Evolutionary conservation across 2,113 vertebrate genomes (phyloP), one percentile per base, ranked within the genome.

Genomic region (Sclerurus mexicanus): DNA sequence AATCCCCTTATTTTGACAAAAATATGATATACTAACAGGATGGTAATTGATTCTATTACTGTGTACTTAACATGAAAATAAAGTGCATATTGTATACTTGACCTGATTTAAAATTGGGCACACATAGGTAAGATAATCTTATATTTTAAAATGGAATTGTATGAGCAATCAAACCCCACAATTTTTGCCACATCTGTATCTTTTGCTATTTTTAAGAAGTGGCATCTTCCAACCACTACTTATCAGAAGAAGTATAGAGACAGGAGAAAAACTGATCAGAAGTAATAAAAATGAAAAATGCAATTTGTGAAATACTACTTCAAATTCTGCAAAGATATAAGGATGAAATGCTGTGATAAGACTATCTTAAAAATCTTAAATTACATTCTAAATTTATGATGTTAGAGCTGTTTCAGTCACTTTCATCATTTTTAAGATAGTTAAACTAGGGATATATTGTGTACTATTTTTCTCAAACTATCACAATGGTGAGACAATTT

Each of bases 141-240:
- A 1, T 15, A 30, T 78, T 94, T 93, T 52, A 47, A 84, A 88
- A 80, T 46, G 17, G 28, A 90, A 76, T 55, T 77, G 33, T 37
- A 80, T 28, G 47, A 92, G 44, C 25, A 74, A 49, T 77, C 30
- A 91, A 62, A 77, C 53, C 59, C 3, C 35, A 85, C 25, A 14
- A 10, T 21, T 71, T 76, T 77, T 56, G 33, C 47, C 72, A 73
- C 6, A 6, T 44, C 37, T 44, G 9, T 56, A 23, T 91, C 66
- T 88, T 94, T 40, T 44, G 46, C 37, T 74, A 3, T 90, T 94
- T 96, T 95, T 86, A 95, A 85, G 84, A 94, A 93, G 81, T 9
- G 19, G 28, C 74, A 46, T 87, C 79, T 89, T 95, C 50, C 49
- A 87, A 83, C 27, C 30, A 60, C 47, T 71, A 66, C 88, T 55